These are phyloP conservation scores for Belgica antarctica DNA, from an alignment of 2,888 invertebrate species.

Conservation along the genomic window DNA sequence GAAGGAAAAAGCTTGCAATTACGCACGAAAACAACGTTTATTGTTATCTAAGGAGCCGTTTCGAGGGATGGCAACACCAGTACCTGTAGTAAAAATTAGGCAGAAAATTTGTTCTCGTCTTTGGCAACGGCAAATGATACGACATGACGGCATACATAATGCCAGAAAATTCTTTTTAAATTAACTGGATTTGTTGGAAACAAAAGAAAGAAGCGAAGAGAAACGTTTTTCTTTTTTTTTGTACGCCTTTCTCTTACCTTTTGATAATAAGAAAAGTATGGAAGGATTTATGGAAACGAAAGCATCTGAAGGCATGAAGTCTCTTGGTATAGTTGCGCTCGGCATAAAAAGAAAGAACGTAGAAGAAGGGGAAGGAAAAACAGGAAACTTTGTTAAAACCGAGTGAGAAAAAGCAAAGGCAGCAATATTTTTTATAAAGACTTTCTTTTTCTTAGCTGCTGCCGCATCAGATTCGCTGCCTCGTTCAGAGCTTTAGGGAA, in stretches of 20 bases:
- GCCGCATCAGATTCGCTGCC: background rate
- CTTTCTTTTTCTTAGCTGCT: background rate
- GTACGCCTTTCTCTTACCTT: background rate
- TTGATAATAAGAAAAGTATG: background rate
- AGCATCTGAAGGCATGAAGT: background rate
- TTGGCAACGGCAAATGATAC: too few species aligned
- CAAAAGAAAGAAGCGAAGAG: background rate
- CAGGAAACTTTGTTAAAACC: background rate
- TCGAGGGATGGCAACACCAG: background rate
- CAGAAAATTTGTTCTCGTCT: background rate
- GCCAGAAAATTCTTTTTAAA: slow-evolving; percentile 30
- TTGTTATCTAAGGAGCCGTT: background rate
- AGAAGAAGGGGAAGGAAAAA: background rate
- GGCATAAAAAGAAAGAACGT: background rate
- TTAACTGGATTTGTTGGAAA: slow-evolving; percentile 39
- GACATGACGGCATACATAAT: slow-evolving; percentile 19
- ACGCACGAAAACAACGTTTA: slow-evolving; percentile 3
- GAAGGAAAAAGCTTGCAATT: background rate
- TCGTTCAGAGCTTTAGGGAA: background rate
- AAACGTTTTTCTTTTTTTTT: background rate
- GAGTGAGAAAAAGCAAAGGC: background rate
- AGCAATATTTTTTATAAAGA: background rate
- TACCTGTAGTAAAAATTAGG: background rate
- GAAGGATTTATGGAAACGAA: slow-evolving; percentile 23
- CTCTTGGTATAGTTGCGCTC: background rate